A percentile compares a stretch with the other conserved stretches of the same genome.
Conservation (phyloP, 2,888 invertebrate species). For the Peribatodes rhomboidaria region DNA sequence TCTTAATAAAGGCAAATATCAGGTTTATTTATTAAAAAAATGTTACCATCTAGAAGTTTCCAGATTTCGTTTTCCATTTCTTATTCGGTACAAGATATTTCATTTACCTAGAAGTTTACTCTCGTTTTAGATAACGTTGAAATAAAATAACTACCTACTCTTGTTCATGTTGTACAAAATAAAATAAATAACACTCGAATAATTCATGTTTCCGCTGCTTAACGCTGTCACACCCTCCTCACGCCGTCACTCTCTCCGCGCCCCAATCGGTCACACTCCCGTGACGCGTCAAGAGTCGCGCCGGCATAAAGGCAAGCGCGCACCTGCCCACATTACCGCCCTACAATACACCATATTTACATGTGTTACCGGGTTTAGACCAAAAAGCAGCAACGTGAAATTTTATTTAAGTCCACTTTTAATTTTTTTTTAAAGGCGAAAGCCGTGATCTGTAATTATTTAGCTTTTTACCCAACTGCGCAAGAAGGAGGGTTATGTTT, state of each 20-base stretch:
- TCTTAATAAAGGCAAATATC: too few relatives aligned
- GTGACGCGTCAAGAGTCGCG: constrained; percentile 64
- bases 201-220: not conserved
- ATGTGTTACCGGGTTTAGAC: constrained; percentile 16
- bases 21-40: too few relatives aligned
- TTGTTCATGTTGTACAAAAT: not conserved
- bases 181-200: not conserved
- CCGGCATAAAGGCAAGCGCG: constrained; percentile 58
- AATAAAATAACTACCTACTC: too few relatives aligned
- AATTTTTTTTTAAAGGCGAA: not conserved
- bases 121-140: too few relatives aligned
- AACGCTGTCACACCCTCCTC: constrained; percentile 14
- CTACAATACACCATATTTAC: constrained; percentile 38
- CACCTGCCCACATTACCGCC: constrained; percentile 68
- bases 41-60: too few relatives aligned
- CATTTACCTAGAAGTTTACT: too few relatives aligned
- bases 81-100: not conserved
- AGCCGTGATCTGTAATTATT: too few relatives aligned
- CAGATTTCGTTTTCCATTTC: too few relatives aligned
- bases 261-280: constrained; percentile 50
- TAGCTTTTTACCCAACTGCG: too few relatives aligned
- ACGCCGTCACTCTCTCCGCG: constrained; percentile 59
- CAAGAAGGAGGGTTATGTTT: too few relatives aligned
- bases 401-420: not conserved
- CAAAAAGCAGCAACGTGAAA: not conserved